Evolutionary conservation across 1,140 invertebrate genomes (phyloP).

Genomic region (Pinna nobilis): DNA sequence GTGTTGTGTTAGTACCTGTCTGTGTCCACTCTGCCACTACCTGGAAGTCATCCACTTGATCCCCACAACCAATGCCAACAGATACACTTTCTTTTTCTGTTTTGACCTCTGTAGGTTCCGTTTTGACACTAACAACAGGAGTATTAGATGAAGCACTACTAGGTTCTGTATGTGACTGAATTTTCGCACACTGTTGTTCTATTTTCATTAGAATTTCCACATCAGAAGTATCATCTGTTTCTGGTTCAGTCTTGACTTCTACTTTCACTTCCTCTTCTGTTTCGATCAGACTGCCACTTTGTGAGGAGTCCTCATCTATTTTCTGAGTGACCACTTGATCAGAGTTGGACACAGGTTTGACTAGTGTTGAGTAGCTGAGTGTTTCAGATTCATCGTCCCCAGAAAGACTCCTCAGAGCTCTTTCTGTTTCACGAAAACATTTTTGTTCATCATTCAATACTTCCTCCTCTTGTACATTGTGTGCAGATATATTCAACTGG

Average conservation of each 20-base stretch:
- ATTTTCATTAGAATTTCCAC: constrained; percentile 77
- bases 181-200: constrained; percentile 76
- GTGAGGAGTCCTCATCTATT: background rate
- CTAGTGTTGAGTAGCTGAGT: background rate
- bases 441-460: too few relatives aligned
- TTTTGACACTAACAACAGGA: background rate
- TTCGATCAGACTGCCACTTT: constrained; percentile 55
- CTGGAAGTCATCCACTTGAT: constrained; percentile 60
- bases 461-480: too few relatives aligned
- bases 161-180: constrained; percentile 68
- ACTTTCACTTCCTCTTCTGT: constrained; percentile 80
- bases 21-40: constrained; percentile 69
- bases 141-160: background rate
- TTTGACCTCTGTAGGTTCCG: background rate
- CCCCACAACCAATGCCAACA: constrained; percentile 35
- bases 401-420: background rate
- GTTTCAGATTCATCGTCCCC: background rate
- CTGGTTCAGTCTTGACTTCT: constrained; percentile 54
- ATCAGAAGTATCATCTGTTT: constrained; percentile 54
- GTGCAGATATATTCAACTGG: too few relatives aligned
- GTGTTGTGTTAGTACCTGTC: constrained; percentile 29
- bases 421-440: too few relatives aligned
- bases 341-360: background rate
- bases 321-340: background rate
- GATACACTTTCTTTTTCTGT: too few relatives aligned